These are phyloP conservation scores for Eulacestoma nigropectus DNA, from an alignment of 2,113 vertebrate genomes.

Conservation along the genomic window DNA sequence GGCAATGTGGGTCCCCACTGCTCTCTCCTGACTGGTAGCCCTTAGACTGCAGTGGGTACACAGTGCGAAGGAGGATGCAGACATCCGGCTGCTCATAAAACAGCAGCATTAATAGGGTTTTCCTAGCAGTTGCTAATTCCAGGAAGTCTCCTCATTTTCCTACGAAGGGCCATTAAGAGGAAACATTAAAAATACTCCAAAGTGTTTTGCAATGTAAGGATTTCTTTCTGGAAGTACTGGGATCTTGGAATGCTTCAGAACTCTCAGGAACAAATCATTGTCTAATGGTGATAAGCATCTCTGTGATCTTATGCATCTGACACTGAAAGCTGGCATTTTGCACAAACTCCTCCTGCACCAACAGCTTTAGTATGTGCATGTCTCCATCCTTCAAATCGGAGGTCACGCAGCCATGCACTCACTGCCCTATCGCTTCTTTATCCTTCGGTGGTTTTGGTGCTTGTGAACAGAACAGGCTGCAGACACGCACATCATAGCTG, in stretches of 20 bases:
- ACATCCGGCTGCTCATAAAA: neutral
- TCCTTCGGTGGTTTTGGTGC: neutral
- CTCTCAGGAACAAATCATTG: neutral
- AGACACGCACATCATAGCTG: neutral
- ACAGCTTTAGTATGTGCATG: neutral
- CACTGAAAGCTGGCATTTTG: neutral
- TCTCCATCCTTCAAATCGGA: rapidly evolving
- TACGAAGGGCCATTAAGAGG: neutral
- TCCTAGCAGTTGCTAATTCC: neutral
- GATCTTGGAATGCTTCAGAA: neutral
- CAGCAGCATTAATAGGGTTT: neutral
- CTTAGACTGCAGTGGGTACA: neutral
- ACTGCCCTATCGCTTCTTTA: neutral
- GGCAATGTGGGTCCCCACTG: neutral
- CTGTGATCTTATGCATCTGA: neutral
- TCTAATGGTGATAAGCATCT: neutral
- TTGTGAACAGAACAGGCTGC: neutral
- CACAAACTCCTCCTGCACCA: neutral
- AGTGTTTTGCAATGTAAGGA: neutral
- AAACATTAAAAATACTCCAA: neutral
- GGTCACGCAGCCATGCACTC: neutral
- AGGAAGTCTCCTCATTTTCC: neutral
- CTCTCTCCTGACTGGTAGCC: neutral
- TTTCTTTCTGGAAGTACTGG: neutral
- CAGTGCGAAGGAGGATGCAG: neutral